These are phyloP conservation scores for Oasisia sp. DNA, from an alignment of 2,888 invertebrate genomes.

Conservation along the genomic window DNA sequence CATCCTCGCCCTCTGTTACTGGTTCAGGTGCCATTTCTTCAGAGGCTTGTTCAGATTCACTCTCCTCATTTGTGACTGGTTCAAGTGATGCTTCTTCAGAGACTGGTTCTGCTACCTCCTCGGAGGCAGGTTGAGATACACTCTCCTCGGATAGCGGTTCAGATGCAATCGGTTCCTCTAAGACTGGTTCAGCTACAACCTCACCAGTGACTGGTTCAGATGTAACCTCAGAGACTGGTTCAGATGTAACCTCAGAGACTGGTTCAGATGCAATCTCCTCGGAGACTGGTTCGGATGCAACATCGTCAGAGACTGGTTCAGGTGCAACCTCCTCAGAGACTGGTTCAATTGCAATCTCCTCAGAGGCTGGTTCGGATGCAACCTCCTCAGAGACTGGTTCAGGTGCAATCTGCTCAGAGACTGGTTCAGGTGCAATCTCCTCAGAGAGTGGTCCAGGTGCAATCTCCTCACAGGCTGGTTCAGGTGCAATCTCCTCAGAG, in stretches of 20 bases:
- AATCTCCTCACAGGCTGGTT: no score
- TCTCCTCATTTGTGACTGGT: background rate
- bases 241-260: background rate
- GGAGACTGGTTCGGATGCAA: background rate
- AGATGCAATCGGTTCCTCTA: background rate
- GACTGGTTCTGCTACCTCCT: slow-evolving; percentile 19
- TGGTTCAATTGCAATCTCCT: background rate
- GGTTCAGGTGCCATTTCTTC: background rate
- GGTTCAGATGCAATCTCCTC: background rate
- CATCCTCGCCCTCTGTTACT: no score
- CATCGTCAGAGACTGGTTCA: background rate
- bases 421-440: no score
- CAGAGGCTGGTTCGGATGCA: no score
- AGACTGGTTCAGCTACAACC: background rate
- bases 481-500: no score
- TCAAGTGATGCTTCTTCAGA: slow-evolving; percentile 24
- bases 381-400: no score
- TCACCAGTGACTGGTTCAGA: background rate
- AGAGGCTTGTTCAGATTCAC: background rate
- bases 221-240: background rate
- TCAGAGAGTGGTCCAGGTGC: no score
- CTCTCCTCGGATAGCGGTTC: background rate
- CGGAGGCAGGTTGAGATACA: background rate
- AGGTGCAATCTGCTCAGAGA: no score
- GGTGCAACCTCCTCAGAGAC: background rate